Percentiles rank a stretch among this genome's conserved stretches.
Evolutionary conservation across 1,140 invertebrate species (phyloP).

Genomic region (Halesus radiatus): DNA sequence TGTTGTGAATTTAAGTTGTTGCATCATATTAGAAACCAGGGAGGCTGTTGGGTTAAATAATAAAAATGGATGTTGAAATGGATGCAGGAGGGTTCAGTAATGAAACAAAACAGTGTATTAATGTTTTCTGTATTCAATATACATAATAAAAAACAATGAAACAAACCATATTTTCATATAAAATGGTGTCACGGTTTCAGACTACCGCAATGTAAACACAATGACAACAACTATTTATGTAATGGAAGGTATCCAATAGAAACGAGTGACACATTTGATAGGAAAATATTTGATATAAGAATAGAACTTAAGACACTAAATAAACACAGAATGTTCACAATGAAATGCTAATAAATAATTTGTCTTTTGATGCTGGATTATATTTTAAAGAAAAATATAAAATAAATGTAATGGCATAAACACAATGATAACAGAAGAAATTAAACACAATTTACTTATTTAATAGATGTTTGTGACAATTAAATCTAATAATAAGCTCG

Average conservation of each 20-base stretch:
- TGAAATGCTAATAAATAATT: conserved; percentile 47
- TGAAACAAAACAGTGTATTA: background rate
- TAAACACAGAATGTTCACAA: conserved; percentile 43
- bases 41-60: no score
- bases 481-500: conserved; percentile 58
- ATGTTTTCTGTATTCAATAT: conserved; percentile 40
- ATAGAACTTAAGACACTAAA: conserved; percentile 38
- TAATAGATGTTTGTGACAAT: conserved; percentile 30
- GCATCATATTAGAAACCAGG: no score
- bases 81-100: background rate
- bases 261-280: background rate
- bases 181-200: conserved; percentile 17
- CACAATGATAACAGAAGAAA: conserved; percentile 16
- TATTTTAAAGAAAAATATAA: conserved; percentile 30
- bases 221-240: background rate
- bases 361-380: conserved; percentile 45
- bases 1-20: no score
- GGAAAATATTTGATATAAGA: background rate
- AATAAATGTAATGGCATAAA: conserved; percentile 3
- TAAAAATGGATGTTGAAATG: no score
- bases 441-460: conserved; percentile 28
- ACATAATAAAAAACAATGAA: conserved; percentile 40
- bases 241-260: conserved; percentile 2
- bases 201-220: background rate
- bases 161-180: conserved; percentile 22